Evolutionary conservation across 2,113 vertebrate genomes (phyloP), one percentile per base, ranked within the genome.

Genomic region (Plecturocebus donacophilus): DNA sequence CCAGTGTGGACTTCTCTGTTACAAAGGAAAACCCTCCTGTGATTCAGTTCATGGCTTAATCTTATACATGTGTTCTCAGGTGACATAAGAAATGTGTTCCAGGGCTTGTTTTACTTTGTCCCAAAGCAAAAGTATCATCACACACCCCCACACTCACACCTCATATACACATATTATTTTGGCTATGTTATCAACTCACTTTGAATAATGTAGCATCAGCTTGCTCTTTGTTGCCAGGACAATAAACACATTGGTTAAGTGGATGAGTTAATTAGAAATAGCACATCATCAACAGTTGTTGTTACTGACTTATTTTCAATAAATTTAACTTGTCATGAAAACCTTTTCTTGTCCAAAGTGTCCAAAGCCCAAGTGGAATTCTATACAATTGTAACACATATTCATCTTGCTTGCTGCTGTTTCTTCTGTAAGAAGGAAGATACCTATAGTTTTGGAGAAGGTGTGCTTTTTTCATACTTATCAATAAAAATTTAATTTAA

Each of bases 231-330:
- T 0, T 88, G 71, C 95, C 84, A 75, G 19, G 58, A 61, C 19
- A 95, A 1, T 13, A 35, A 10, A 11, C 75, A 81, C 42, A 32
- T 23, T 27, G 12, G 10, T 19, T 35, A 13, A 54, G 25, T 8
- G 42, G 45, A 42, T 14, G 9, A 68, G 3, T 4, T 75, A 20
- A 20, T 42, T 35, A 49, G 84, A 64, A n/a, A 38, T 42, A 77
- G 23, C 68, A 25, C 14, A 42, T 23, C 81, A 21, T 76, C 0
- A 27, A 20, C 64, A 70, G 4, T 45, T 75, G 3, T 45, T 80
- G 90, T 82, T 58, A 84, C 68, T 76, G 58, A 20, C n/a, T 54
- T 6, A 20, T 82, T 97, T 95, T 91, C 97, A 87, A 80, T 95
- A 90, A 92, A 71, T 13, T 91, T 66, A 90, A 75, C 4, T 42